Base-by-base conservation (phyloP, 2,797 vertebrate species). In the Gallinago solitaria region DNA sequence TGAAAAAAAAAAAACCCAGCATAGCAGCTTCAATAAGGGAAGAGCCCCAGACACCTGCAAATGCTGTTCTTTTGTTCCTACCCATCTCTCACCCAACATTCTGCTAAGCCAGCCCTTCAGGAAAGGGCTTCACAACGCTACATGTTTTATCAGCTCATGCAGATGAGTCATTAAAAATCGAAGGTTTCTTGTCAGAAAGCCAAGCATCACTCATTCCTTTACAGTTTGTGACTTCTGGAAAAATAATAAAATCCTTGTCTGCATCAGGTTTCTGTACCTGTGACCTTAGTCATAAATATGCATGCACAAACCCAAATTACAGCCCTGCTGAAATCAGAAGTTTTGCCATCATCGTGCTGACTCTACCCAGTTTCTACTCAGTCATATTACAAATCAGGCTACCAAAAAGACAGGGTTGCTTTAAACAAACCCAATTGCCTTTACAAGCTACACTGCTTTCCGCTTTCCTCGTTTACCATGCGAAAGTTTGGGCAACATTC, bases 401-500 rank as follows among this genome's bases (percentile, higher is more conserved):
- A 60, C 77, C 1, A 0, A 88, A 92, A 93, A 61, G 35, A 61
- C 45, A 81, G 59, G 28, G 53, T 10, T 67, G 18, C 27, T 94
- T 82, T 74, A 95, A 94, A 70, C 54, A 73, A 92, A 87, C 37
- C 63, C 39, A 3, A 51, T 37, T 74, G 89, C 87, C 68, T 91
- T 74, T 73, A 67, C 53, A 37, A 96, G 93, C 53, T 47, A 75
- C 63, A 69, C 60, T 41, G 73, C 79, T 87, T 84, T 77, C 69
- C 63, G 67, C 82, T 94, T 95, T n/a, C 67, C 85, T 80, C 56
- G 2, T 87, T 84, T 77, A 56, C 48, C 73, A 76, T 37, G 33
- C 4, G 20, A 84, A 91, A 96, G 95, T 93, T 95, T 82, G 95
- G 87, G 88, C 77, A 96, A 90, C 83, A 70, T 95, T 93, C 63